Evolutionary conservation across 2,797 vertebrate genomes (phyloP).

Genomic region (Eremophila alpestris): DNA sequence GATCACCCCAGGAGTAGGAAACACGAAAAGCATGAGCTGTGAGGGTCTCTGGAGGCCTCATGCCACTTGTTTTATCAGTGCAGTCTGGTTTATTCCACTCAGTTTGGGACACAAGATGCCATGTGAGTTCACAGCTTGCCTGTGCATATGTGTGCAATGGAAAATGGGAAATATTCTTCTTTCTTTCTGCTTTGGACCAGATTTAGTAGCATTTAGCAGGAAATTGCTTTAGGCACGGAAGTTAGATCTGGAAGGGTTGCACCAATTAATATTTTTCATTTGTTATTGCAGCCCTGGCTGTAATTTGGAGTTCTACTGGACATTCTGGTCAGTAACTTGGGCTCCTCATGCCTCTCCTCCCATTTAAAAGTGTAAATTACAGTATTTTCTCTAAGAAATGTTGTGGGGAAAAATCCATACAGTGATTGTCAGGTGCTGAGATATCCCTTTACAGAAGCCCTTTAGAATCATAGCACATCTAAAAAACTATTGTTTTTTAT

Average conservation of each 20-base stretch:
- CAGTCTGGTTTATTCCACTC: not conserved
- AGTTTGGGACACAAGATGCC: not conserved
- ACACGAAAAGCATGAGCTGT: not conserved
- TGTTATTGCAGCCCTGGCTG: not conserved
- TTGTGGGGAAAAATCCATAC: not conserved
- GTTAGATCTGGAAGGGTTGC: not conserved
- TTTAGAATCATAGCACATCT: not conserved
- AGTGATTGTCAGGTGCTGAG: not conserved
- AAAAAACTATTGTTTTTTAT: accelerated
- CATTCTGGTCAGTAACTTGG: not conserved
- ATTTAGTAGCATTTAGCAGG: not conserved
- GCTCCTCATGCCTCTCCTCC: not conserved
- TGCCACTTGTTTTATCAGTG: not conserved
- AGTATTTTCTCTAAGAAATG: not conserved
- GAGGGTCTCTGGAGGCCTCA: not conserved
- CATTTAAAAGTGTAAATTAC: not conserved
- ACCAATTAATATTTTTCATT: not conserved
- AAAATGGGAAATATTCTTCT: not conserved
- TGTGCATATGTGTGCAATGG: accelerated
- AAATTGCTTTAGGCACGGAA: not conserved
- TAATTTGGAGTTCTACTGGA: not conserved
- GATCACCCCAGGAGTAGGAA: not conserved
- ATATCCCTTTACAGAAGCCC: not conserved
- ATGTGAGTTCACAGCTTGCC: not conserved
- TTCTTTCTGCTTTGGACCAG: not conserved